These are phyloP conservation scores for Marasmarcha lunaedactyla DNA, from an alignment of 2,888 invertebrate species.

Conservation along the genomic window DNA sequence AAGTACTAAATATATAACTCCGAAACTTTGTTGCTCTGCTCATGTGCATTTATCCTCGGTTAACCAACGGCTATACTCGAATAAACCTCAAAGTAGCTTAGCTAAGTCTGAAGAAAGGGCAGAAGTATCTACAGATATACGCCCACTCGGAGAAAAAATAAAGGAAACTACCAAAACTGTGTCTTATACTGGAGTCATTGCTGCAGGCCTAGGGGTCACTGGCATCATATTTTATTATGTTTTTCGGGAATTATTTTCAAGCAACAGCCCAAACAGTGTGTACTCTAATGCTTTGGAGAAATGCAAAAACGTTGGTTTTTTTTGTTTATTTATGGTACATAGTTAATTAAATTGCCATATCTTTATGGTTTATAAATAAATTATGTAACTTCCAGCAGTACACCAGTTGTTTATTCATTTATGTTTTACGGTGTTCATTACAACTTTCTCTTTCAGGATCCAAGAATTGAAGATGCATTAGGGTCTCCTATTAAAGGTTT, in stretches of 20 bases:
- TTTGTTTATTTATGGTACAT: no score
- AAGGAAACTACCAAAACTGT: conserved; percentile 93
- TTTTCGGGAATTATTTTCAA: conserved; percentile 88
- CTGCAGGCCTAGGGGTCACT: conserved; percentile 84
- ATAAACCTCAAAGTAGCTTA: conserved; percentile 34
- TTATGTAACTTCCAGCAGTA: no score
- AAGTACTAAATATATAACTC: conserved; percentile 15
- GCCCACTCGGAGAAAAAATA: conserved; percentile 79
- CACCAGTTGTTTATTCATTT: no score
- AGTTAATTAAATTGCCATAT: no score
- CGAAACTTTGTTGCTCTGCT: no score
- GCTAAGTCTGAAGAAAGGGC: conserved; percentile 43
- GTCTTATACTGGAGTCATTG: conserved; percentile 85
- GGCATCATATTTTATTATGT: conserved; percentile 86
- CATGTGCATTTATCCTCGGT: conserved; percentile 18
- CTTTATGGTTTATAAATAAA: no score
- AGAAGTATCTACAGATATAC: conserved; percentile 69
- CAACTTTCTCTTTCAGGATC: conserved; percentile 71
- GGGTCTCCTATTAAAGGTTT: conserved; percentile 92
- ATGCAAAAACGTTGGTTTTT: conserved; percentile 76
- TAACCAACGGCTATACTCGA: conserved; percentile 30
- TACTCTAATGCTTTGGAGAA: conserved; percentile 83
- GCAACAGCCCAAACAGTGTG: conserved; percentile 86
- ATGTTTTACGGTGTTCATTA: no score
- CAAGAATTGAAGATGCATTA: conserved; percentile 82